Evolutionary conservation across 2,113 vertebrate genomes (phyloP).

Genomic region (Axis porcinus): DNA sequence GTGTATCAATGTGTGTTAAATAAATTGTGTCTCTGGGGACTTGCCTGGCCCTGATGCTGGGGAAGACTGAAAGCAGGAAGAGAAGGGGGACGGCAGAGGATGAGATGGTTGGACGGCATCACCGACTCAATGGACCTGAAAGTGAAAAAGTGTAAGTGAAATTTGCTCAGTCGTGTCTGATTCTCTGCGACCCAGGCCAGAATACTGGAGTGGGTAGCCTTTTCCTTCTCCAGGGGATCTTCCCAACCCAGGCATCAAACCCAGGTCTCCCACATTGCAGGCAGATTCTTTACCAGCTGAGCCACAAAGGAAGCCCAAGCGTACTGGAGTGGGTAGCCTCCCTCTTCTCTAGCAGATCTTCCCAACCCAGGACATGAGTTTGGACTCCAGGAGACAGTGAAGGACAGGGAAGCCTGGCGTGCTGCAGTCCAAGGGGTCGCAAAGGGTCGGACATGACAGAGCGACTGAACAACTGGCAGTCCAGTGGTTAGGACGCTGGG

Average conservation of each 20-base stretch:
- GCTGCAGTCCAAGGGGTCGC: neutral
- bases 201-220: neutral
- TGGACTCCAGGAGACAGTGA: neutral
- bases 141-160: neutral
- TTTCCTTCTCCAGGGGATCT: neutral
- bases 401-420: rapidly evolving
- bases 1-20: rapidly evolving
- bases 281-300: neutral
- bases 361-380: neutral
- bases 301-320: neutral
- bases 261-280: rapidly evolving
- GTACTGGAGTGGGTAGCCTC: too few species aligned
- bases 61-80: neutral
- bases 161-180: neutral
- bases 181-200: neutral
- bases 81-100: neutral
- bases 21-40: neutral
- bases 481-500: neutral
- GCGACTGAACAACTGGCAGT: neutral
- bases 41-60: neutral
- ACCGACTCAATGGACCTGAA: rapidly evolving
- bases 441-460: neutral
- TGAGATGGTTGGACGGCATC: neutral
- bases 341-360: neutral
- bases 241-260: neutral